Base-by-base conservation (phyloP, 2,888 invertebrate genomes). In the Lasioglossum morio region DNA sequence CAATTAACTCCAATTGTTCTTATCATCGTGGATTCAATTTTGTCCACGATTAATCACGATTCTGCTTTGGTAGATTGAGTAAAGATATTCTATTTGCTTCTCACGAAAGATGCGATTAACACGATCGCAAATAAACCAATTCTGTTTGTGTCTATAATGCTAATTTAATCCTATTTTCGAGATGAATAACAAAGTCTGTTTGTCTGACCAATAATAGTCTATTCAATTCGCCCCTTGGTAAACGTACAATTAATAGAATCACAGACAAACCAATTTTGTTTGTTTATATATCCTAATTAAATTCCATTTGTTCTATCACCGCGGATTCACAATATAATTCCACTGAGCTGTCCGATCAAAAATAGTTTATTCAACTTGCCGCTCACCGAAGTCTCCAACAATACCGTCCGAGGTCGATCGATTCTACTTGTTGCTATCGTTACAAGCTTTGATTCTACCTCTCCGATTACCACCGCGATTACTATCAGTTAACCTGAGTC, bases 391-490 rank as follows among this genome's bases (percentile, higher is more conserved):
- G 27, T 12, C 27, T 27, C 60, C 27, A 27, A 60, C 23, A 60
- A 27, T 27, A 60, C 4, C 4, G 14, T 27, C 27, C 12, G 60
- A 27, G 60, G 14, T 27, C 60, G 0, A 60, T n/a, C 60, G 27
- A 60, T 27, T 60, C 57, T 27, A 60, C 60, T 60, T 60, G 60
- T 60, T 60, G 60, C n/a, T 60, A 14, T n/a, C 57, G 57, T 57
- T n/a, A 57, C n/a, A 57, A 0, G 12, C 1, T n/a, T 27, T 12
- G 57, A 12, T 60, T 60, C 60, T 60, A 14, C 27, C 60, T 27
- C 27, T 27, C 27, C 60, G 27, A 60, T 60, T 27, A 60, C 60
- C 27, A 60, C 27, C 60, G 60, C 57, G 57, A 60, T 60, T 60
- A 60, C 27, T 23, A 60, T 60, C 27, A 27, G 4, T 60, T 60